phyloP scores from a whole-genome alignment of 2,113 vertebrate genomes.

The Aphyosemion australe region DNA sequence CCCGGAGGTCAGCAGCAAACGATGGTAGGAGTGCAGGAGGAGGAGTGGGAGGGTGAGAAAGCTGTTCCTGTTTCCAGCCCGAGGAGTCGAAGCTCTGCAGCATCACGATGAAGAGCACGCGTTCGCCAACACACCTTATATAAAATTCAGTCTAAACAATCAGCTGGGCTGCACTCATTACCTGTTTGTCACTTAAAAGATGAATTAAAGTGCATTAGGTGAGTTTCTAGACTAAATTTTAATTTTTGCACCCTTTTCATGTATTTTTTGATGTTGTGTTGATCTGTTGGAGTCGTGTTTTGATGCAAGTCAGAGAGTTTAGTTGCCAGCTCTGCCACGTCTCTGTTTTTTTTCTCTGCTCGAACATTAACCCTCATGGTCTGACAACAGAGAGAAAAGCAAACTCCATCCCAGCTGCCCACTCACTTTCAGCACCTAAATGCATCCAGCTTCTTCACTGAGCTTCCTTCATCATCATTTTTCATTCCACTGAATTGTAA shows the following conservation, averaged over 20 bases:
- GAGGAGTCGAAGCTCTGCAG: slow-evolving; percentile 36
- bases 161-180: slow-evolving; percentile 19
- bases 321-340: slow-evolving; percentile 16
- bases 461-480: slow-evolving; percentile 10
- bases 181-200: background rate
- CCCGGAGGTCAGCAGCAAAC: slow-evolving; percentile 43
- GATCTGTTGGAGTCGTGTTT: background rate
- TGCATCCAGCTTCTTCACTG: background rate
- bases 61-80: slow-evolving; percentile 27
- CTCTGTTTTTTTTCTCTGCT: slow-evolving; percentile 19
- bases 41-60: slow-evolving; percentile 64
- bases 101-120: slow-evolving; percentile 15
- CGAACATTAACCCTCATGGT: slow-evolving; percentile 25
- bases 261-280: background rate
- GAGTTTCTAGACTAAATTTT: background rate
- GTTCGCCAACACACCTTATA: slow-evolving; percentile 62
- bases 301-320: slow-evolving; percentile 17
- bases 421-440: slow-evolving; percentile 30
- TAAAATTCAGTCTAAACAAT: slow-evolving; percentile 55
- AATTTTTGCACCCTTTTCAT: background rate
- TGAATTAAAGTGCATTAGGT: background rate
- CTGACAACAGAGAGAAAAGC: slow-evolving; percentile 26
- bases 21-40: slow-evolving; percentile 58
- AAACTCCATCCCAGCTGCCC: slow-evolving; percentile 33
- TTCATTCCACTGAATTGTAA: slow-evolving; percentile 4